A percentile compares a stretch with the other conserved stretches of the same genome.
Evolutionary conservation across 2,113 vertebrate species (phyloP).

Genomic region (Nycticebus coucang): DNA sequence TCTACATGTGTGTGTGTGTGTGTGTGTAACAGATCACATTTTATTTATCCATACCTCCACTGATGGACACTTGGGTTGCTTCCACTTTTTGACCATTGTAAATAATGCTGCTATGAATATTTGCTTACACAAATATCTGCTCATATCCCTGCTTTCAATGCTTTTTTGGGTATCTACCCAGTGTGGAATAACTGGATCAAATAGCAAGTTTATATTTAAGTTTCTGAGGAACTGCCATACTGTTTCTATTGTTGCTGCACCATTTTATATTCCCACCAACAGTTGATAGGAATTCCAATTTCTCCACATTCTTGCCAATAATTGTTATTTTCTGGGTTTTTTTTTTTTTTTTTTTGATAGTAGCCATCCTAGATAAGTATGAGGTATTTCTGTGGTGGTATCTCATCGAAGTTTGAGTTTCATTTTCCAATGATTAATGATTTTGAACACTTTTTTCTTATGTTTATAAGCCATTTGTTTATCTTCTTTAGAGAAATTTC

Average conservation of each 20-base stretch:
- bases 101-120: not conserved
- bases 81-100: not conserved
- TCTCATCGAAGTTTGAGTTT: not conserved
- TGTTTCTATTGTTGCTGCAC: not conserved
- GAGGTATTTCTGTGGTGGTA: not conserved
- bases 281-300: not conserved
- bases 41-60: not conserved
- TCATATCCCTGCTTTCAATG: not conserved
- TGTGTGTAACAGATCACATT: not conserved
- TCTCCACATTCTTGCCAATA: not conserved
- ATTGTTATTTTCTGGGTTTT: not conserved
- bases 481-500: not conserved
- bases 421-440: not conserved
- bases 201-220: not conserved
- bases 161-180: not conserved
- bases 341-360: not conserved
- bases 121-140: not conserved
- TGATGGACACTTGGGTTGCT: not conserved
- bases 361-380: not conserved
- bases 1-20: too few species aligned
- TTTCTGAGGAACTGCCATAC: not conserved
- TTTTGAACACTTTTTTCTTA: not conserved
- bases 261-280: not conserved
- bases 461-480: not conserved
- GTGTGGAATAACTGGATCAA: not conserved